Base-by-base conservation (phyloP, 2,797 vertebrate species). In the Cirrhinus mrigala region DNA sequence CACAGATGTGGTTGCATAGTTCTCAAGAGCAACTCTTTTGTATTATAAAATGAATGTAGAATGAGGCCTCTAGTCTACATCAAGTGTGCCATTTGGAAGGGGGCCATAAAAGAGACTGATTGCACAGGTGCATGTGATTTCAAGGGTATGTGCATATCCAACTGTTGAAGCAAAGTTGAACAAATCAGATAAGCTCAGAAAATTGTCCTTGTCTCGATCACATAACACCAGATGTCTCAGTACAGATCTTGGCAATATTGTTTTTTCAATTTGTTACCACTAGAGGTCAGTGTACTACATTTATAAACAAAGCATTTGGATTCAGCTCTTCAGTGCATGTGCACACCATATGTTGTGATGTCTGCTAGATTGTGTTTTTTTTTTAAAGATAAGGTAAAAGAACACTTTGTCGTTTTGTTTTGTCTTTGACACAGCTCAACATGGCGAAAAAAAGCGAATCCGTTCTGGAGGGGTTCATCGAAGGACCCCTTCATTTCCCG, bases 391-490 rank as follows among this genome's bases (percentile, higher is more conserved):
- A 33, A 48, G 11, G 27, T 27, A 6, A 66, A 48, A 46, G 75
- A 70, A 79, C 52, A 71, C n/a, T 33, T 18, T 1, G n/a, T 62
- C 52, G 27, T 56, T 37, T 74, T 82, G 56, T 66, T 70, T 68
- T 90, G 54, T 89, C 12, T 75, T 4, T 71, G 87, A 64, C 48
- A n/a, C 93, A 99, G 98, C 95, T 99, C 89, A 99, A 99, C 93
- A 97, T 98, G 92, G 97, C 97, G 33, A 99, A 99, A 93, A 96
- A 54, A 86, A 96, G 95, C 2, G 98, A 97, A 93, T 95, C 96
- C 66, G 95, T 98, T 87, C 94, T 99, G 88, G 97, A 96, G 0
- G 98, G 98, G 44, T 99, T 99, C 90, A 93, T 96, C 74, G 98
- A 99, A 86, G 98, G 98, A 2, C 93, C 95, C 1, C 95, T 99